Conservation (phyloP, 1,140 invertebrate species). For the Apocrypta bakeri region DNA sequence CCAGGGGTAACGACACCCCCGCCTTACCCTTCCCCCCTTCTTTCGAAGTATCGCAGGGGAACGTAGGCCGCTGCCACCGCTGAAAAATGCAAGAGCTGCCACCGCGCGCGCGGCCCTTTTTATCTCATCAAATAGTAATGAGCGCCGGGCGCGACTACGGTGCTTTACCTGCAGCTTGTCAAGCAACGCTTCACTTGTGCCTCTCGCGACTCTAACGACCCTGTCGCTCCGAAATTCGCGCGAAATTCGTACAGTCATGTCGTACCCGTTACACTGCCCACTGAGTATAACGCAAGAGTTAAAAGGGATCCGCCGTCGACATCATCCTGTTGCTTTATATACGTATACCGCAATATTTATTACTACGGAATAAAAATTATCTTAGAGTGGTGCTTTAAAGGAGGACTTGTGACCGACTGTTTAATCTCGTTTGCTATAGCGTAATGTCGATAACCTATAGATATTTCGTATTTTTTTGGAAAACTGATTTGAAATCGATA, state of each 20-base stretch:
- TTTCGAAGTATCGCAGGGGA: background rate
- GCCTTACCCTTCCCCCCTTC: slow-evolving; percentile 55
- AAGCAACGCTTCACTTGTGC: background rate
- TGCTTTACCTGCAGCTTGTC: slow-evolving; percentile 26
- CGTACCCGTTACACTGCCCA: background rate
- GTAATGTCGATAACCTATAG: too few relatives aligned
- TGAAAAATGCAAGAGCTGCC: slow-evolving; percentile 66
- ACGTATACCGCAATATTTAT: too few relatives aligned
- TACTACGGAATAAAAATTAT: background rate
- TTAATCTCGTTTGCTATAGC: background rate
- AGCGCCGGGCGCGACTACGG: slow-evolving; percentile 39
- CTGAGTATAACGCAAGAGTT: too few relatives aligned
- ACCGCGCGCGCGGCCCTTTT: slow-evolving; percentile 64
- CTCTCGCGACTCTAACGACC: background rate
- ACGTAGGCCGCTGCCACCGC: slow-evolving; percentile 54
- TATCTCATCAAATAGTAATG: slow-evolving; percentile 71
- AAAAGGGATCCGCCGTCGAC: too few relatives aligned
- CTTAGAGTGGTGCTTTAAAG: background rate
- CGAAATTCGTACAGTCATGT: background rate
- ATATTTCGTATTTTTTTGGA: too few relatives aligned
- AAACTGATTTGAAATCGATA: too few relatives aligned
- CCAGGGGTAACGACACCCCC: slow-evolving; percentile 68
- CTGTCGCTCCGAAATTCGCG: background rate
- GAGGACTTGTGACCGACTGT: background rate
- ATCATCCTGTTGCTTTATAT: too few relatives aligned